Evolutionary conservation across 2,797 vertebrate species (phyloP), one percentile per base, ranked within the genome.

Genomic region (Urophycis tenuis): DNA sequence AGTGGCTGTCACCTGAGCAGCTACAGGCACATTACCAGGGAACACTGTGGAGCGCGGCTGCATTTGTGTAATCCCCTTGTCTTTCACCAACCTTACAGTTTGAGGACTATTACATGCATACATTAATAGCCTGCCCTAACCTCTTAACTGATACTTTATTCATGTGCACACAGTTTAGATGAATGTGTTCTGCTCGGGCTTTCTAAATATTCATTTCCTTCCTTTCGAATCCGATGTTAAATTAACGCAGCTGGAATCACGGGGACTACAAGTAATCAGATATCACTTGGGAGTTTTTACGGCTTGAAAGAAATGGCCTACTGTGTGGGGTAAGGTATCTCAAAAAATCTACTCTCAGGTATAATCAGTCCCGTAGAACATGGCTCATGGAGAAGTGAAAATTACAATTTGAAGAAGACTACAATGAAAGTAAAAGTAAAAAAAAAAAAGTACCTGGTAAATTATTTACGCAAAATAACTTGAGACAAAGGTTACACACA

Each of bases 191-290:
- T 77, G 77, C 79, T 83, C 78, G 72, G 79, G 80, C 69, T 75
- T 81, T 85, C 71, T 76, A 67, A 81, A 86, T 83, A 88, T 85
- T 84, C 79, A n/a, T 87, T 89, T 80, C 83, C 77, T n/a, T 1
- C 29, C 75, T 82, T 90, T 85, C 80, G 72, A 86, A 85, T 86
- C 77, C 77, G 45, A 74, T 74, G 73, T 83, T 81, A 85, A 88
- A 89, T 87, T 49, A 83, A 86, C 81, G 83, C 86, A 83, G 88
- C 88, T 90, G 80, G 84, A 86, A 83, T 83, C 80, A 81, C 84
- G 78, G 85, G 34, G 77, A 80, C 80, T 80, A 78, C 76, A 79
- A 85, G 81, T 87, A 87, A 89, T 90, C 82, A 85, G 75, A 81
- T 41, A 67, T 71, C 36, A 77, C 81, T 71, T 76, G 72, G 53